phyloP scores from a whole-genome alignment of 2,888 invertebrate genomes.

The Idaea dimidiata region DNA sequence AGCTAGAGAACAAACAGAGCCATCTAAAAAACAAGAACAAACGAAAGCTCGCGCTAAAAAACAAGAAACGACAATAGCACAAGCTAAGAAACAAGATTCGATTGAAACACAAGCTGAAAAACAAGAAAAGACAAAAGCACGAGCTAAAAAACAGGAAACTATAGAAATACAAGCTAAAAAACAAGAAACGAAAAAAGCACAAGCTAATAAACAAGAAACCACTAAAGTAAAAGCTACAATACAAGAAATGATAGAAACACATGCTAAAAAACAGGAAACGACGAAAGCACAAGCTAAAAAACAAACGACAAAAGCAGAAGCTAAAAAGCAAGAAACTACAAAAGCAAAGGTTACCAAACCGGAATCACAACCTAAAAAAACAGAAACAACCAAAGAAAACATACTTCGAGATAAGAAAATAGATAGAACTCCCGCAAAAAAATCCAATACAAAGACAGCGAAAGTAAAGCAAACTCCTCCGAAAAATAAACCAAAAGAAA shows the following conservation, averaged over 20 bases:
- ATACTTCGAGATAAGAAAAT: background rate
- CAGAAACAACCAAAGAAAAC: background rate
- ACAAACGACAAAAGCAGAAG: constrained; percentile 6
- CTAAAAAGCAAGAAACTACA: constrained; percentile 12
- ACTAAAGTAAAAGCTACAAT: constrained; percentile 13
- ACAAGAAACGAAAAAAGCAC: constrained; percentile 8
- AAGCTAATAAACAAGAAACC: constrained; percentile 10
- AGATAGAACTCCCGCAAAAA: constrained; percentile 6
- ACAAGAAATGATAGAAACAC: background rate
- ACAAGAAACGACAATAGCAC: background rate
- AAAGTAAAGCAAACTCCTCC: background rate
- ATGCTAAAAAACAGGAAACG: constrained; percentile 9
- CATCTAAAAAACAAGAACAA: background rate
- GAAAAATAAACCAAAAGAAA: constrained; percentile 4
- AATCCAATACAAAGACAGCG: constrained; percentile 11
- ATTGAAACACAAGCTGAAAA: background rate
- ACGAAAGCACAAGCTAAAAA: constrained; percentile 10
- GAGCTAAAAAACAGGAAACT: background rate
- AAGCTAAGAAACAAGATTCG: constrained; percentile 11
- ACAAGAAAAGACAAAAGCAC: background rate
- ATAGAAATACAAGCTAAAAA: constrained; percentile 6
- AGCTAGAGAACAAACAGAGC: background rate
- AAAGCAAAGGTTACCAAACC: background rate
- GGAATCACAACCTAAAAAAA: background rate
- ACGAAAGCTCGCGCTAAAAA: background rate